Base-by-base conservation (phyloP, 2,113 vertebrate genomes). In the Ciconia maguari region DNA sequence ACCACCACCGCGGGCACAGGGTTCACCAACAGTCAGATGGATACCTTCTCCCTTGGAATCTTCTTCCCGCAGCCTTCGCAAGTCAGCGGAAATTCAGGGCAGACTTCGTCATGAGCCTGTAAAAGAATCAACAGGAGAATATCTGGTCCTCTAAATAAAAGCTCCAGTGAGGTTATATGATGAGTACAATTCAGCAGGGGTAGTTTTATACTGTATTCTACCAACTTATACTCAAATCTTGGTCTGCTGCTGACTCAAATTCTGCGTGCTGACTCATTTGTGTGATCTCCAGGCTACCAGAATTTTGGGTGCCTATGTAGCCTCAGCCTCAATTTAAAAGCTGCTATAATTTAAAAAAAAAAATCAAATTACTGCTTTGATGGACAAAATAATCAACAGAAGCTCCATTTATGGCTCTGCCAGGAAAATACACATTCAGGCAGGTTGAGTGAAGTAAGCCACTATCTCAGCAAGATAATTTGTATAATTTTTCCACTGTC, bases 21-120 rank as follows among this genome's bases (percentile, higher is more conserved):
- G 66, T 17, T 55, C 6, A 16, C 41, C 2, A 2, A 8, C 34
- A 16, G 21, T 6, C 8, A 0, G 41, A 76, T 26, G 1, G 36
- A 61, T 84, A 99, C 99, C 98, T 98, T 99, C 96, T 99, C 99
- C 85, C 99, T 98, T 3, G 98, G 98, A 89, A 99, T 98, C 94
- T 98, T 99, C 90, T 98, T 98, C 51, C 99, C 99, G 11, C 99
- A 99, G 97, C 98, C 98, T 14, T 99, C 98, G 11, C 99, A 99
- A 26, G 98, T 98, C 96, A 99, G 83, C 1, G 99, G 99, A 51
- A 99, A 98, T 87, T 99, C 98, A 54, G 98, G 97, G 92, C 99
- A 99, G 85, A 99, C 97, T 25, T 99, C 98, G 4, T 98, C 98
- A 22, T 99, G 99, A 10, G 98, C 99, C 99, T 99, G 76, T 21